A percentile compares a stretch with the other conserved stretches of the same genome.
Conservation (phyloP, 2,888 invertebrate genomes). For the Melinopterus prodromus region DNA sequence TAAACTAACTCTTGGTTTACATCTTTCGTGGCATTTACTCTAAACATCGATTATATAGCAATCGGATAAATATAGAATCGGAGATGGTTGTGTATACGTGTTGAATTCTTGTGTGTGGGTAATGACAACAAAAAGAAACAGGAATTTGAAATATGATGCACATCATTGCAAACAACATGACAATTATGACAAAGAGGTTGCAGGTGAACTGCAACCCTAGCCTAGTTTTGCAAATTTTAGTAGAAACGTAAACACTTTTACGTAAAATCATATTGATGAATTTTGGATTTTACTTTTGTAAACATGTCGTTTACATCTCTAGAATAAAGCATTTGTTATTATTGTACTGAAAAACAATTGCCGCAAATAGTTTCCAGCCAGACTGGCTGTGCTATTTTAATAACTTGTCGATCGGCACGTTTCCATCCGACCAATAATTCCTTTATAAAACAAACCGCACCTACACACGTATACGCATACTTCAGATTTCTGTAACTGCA, state of each 20-base stretch:
- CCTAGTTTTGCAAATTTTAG: no score
- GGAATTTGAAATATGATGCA: no score
- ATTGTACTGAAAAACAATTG: background rate
- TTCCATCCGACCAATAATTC: background rate
- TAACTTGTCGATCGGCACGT: conserved; percentile 4
- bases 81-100: background rate
- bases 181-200: no score
- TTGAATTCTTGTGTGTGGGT: background rate
- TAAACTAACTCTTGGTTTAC: background rate
- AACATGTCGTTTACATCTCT: background rate
- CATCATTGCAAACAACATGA: no score
- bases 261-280: no score
- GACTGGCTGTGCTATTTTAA: background rate
- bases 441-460: background rate
- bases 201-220: no score
- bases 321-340: background rate
- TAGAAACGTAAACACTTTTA: no score
- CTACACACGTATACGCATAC: background rate
- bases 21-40: background rate
- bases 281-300: no score
- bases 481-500: conserved; percentile 4
- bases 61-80: background rate
- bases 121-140: no score
- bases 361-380: background rate
- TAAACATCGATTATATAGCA: background rate